Percentiles rank a stretch among this genome's conserved stretches.
Evolutionary conservation across 2,888 invertebrate genomes (phyloP).

Genomic region (Agelastica alni): DNA sequence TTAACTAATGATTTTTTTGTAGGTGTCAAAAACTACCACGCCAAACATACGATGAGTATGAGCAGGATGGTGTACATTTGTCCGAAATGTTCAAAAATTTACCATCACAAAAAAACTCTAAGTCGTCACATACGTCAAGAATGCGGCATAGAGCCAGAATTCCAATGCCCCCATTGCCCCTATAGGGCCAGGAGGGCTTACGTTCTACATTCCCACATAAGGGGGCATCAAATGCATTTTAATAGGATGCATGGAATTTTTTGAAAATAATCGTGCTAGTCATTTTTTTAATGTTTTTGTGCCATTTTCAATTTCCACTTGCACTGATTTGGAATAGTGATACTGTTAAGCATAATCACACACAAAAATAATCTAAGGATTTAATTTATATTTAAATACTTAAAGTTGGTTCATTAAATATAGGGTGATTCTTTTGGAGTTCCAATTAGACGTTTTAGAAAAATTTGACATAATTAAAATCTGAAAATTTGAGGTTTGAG

Average conservation of each 20-base stretch:
- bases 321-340: too few species aligned
- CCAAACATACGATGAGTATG: slow-evolving; percentile 12
- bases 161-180: slow-evolving; percentile 75
- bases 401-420: too few species aligned
- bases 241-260: slow-evolving; percentile 30
- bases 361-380: too few species aligned
- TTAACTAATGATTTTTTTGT: not conserved
- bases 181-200: slow-evolving; percentile 69
- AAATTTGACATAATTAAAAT: too few species aligned
- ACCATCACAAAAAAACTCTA: slow-evolving; percentile 59
- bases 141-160: slow-evolving; percentile 66
- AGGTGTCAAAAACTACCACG: slow-evolving; percentile 17
- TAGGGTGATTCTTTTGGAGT: too few species aligned
- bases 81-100: slow-evolving; percentile 57
- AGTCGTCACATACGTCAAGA: slow-evolving; percentile 59
- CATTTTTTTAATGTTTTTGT: too few species aligned
- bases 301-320: too few species aligned
- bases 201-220: slow-evolving; percentile 56
- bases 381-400: not conserved
- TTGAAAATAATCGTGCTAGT: slow-evolving; percentile 17
- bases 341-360: too few species aligned
- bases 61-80: slow-evolving; percentile 45
- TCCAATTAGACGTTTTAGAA: too few species aligned
- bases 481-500: too few species aligned
- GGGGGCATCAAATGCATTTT: slow-evolving; percentile 44